A percentile compares a stretch with the other conserved stretches of the same genome.
These are phyloP conservation scores for Bilobella aurantiaca DNA, from an alignment of 1,140 invertebrate species.

Conservation along the genomic window DNA sequence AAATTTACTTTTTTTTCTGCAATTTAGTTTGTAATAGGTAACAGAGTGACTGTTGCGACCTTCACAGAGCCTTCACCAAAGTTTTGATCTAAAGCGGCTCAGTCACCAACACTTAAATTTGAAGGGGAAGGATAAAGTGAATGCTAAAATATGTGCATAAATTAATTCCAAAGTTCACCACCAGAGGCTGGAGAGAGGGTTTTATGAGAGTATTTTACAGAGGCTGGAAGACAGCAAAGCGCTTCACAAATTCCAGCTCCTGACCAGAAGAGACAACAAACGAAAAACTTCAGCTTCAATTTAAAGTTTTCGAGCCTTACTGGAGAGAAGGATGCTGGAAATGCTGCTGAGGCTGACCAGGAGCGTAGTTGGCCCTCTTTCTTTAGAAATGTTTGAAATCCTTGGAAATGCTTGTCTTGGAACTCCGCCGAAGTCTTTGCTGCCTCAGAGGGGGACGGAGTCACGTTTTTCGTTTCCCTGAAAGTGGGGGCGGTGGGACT, in stretches of 20 bases:
- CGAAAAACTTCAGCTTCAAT: neutral
- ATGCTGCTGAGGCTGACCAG: no score
- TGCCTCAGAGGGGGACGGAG: conserved; percentile 9
- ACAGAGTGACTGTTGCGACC: neutral
- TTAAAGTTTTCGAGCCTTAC: neutral
- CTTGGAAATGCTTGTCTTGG: neutral
- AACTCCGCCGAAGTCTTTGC: no score
- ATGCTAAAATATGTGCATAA: conserved; percentile 13
- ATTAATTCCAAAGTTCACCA: conserved; percentile 9
- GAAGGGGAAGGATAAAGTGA: neutral
- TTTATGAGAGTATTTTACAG: no score
- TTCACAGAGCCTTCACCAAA: no score
- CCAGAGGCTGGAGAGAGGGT: neutral
- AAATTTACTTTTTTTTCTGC: neutral
- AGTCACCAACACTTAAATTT: no score
- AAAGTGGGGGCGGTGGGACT: neutral
- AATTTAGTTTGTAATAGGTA: neutral
- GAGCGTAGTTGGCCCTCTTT: neutral
- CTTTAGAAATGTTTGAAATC: neutral
- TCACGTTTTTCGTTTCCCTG: conserved; percentile 8
- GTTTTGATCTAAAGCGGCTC: no score
- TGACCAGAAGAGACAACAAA: no score
- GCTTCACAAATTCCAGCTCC: no score
- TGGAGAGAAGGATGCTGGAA: no score
- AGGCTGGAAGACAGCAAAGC: no score